Base-by-base conservation (phyloP, 2,113 vertebrate species). In the Gadus chalcogrammus region DNA sequence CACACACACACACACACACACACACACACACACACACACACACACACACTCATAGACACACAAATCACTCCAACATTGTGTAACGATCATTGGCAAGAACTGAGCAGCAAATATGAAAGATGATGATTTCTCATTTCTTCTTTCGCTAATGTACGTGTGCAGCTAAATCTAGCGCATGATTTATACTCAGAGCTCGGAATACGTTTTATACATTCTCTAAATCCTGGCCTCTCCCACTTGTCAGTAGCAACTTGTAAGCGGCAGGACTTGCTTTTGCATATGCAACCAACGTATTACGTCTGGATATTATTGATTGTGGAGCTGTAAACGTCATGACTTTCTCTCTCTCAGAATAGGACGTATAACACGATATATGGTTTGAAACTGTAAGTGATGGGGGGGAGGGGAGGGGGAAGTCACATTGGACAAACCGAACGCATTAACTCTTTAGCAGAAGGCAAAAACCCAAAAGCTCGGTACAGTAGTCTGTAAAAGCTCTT, bases 311-410 rank as follows among this genome's bases (percentile, higher is more conserved):
- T 73, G 67, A 80, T 67, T 76, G 68, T 24, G 16, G 27, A 61
- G 68, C 64, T 71, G 61, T 67, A 61, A 61, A 24, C 67, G 65
- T 62, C 74, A 52, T 70, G 71, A 65, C 59, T 64, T 58, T 70
- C 24, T 13, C 58, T 63, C 58, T 28, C 18, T 69, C 15, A 16
- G 73, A 63, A 79, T 76, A 62, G 22, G 22, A 24, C 22, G 22
- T 64, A 75, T 68, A 64, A 56, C 18, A 65, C 67, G 69, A 73
- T 76, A 68, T 71, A 73, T 70, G 69, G 63, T 75, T 65, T 68
- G 27, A 65, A 52, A 38, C 20, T 24, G 24, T 42, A 20, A 20
- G 42, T 31, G 24, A 6, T 38, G 63, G 56, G 4, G 4, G n/a
- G 55, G n/a, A n/a, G n/a, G 55, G 15, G 55, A 58, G 55, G 15